Conservation (phyloP, 2,113 vertebrate species). For the Daboia siamensis region DNA sequence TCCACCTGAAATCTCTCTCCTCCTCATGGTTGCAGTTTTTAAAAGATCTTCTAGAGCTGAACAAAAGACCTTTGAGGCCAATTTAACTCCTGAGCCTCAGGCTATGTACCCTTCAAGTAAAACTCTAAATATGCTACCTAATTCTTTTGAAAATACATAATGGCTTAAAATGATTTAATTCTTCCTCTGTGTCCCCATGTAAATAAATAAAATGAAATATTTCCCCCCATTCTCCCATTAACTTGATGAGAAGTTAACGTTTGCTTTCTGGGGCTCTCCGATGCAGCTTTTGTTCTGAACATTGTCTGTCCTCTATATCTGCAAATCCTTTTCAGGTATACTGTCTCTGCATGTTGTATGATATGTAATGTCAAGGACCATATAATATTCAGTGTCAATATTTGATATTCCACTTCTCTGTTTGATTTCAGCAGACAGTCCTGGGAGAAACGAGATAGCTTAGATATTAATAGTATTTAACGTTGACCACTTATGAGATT, state of each 20-base stretch:
- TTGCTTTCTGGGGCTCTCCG: background rate
- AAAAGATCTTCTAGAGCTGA: background rate
- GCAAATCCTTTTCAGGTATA: background rate
- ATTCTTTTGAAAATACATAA: background rate
- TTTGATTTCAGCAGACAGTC: background rate
- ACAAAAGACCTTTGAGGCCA: background rate
- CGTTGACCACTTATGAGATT: background rate
- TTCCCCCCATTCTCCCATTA: background rate
- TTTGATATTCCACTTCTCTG: background rate
- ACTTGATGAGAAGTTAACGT: background rate
- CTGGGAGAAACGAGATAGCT: background rate
- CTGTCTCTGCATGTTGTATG: background rate
- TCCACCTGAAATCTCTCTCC: too few species aligned
- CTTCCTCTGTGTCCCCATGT: background rate
- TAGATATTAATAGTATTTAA: background rate
- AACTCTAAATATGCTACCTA: background rate
- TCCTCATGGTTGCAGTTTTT: background rate
- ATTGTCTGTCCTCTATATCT: background rate
- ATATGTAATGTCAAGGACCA: background rate
- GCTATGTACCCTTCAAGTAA: background rate
- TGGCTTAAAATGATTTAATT: background rate
- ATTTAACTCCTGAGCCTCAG: background rate
- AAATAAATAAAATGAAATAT: background rate
- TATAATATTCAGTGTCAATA: background rate
- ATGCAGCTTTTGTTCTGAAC: background rate